Evolutionary conservation across 2,113 vertebrate species (phyloP), one percentile per base, ranked within the genome.

Genomic region (Lathamus discolor): DNA sequence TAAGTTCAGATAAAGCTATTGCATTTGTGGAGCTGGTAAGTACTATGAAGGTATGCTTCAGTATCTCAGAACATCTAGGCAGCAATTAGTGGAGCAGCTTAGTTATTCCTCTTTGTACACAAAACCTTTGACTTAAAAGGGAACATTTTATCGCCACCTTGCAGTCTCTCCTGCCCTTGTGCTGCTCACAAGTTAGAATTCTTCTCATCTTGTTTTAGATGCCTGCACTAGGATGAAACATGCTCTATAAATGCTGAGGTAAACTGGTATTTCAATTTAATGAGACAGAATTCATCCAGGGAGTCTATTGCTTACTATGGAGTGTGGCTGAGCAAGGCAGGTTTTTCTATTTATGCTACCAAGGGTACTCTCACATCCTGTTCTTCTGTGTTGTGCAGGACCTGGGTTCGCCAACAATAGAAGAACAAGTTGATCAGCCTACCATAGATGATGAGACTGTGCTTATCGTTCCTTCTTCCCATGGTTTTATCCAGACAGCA

Each of bases 391-490:
- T 81, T 83, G 15, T 94, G 39, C 96, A 99, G 99, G 98, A 96
- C 86, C 97, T 99, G 91, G 97, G 90, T 62, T 98, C 98, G 81
- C 81, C 98, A 44, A 96, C 98, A 3, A 97, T 98, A 64, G 98
- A 98, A 91, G 97, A 97, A 95, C 96, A 98, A 90, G 98, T 97
- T 94, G 98, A 98, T 95, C 98, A 98, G 93, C 97, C 98, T 92
- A 92, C 97, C 81, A 98, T 99, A 57, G 96, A 98, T 2, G 98
- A 98, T 68, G 98, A 98, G 90, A 88, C 98, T 3, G 98, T 99
- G 90, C 98, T 99, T 75, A 99, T 99, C 28, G 99, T 99, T 94
- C 99, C 99, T 88, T 98, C 99, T 83, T 98, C 99, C 54, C 98
- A 98, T 96, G 98, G 98, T 95, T 99, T 99, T 97, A 99, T 99